phyloP scores from a whole-genome alignment of 1,140 invertebrate species.

The Aphidius gifuensis region DNA sequence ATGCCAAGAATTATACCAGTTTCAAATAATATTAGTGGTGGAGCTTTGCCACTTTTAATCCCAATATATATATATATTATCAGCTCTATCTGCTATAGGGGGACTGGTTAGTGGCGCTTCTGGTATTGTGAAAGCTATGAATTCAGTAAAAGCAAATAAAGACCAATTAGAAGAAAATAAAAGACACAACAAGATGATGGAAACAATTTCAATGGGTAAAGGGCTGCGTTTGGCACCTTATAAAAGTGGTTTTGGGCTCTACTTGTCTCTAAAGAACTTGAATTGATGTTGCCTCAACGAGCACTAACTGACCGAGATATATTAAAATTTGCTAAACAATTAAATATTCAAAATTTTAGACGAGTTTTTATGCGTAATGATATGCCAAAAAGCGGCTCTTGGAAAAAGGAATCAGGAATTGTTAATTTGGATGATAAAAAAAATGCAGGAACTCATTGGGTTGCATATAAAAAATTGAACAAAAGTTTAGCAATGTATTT shows the following conservation, averaged over 20 bases:
- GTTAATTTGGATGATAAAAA: slow-evolving; percentile 36
- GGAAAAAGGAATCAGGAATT: slow-evolving; percentile 34
- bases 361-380: too few species aligned
- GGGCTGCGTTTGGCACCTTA: neutral
- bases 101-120: neutral
- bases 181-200: neutral
- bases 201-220: too few species aligned
- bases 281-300: neutral
- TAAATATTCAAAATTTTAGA: too few species aligned
- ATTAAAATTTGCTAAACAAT: too few species aligned
- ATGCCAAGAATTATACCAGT: slow-evolving; percentile 13
- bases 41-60: neutral
- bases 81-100: neutral
- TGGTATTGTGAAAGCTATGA: neutral
- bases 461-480: slow-evolving; percentile 3
- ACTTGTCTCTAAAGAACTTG: neutral
- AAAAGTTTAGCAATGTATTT: too few species aligned
- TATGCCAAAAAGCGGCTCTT: slow-evolving; percentile 29
- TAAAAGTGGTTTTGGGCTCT: neutral
- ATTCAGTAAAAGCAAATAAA: neutral
- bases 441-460: slow-evolving; percentile 39
- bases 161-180: neutral
- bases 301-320: too few species aligned
- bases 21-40: neutral
- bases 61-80: too few species aligned